These are phyloP conservation scores for Channa maculata DNA, from an alignment of 2,113 vertebrate species.

Conservation along the genomic window DNA sequence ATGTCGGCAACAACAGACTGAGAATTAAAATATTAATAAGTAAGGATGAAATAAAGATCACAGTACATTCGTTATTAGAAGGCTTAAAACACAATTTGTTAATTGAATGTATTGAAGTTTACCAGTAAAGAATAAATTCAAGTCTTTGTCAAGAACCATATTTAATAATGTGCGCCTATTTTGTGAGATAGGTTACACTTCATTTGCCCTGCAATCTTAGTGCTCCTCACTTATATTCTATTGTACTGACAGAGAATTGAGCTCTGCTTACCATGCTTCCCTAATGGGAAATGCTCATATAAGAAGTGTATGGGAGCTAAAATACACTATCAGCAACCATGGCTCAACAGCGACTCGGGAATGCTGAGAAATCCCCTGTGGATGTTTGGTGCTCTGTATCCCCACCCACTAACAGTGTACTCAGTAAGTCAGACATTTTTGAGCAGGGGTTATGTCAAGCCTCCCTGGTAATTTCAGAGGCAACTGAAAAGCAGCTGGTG, in stretches of 20 bases:
- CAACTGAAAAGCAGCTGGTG: background rate
- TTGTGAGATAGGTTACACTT: background rate
- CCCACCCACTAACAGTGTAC: slow-evolving; percentile 10
- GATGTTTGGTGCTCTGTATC: slow-evolving; percentile 19
- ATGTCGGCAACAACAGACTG: background rate
- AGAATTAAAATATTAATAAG: background rate
- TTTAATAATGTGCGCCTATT: background rate
- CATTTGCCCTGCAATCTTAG: slow-evolving; percentile 1
- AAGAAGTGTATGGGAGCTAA: slow-evolving; percentile 17
- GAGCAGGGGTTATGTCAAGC: slow-evolving; percentile 20
- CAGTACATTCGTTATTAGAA: background rate
- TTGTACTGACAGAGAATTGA: background rate
- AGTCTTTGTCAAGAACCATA: background rate
- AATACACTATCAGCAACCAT: background rate
- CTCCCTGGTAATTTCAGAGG: background rate
- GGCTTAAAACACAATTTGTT: background rate
- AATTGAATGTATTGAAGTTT: background rate
- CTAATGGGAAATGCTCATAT: slow-evolving; percentile 16
- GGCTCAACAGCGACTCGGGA: background rate
- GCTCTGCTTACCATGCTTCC: background rate
- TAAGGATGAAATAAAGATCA: background rate
- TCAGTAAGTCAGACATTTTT: background rate
- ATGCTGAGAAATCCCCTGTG: slow-evolving; percentile 8
- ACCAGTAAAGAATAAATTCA: background rate
- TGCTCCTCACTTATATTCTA: slow-evolving; percentile 3